These are phyloP conservation scores for Porites australiensis DNA, from an alignment of 64 coral and sea anemone species.

Conservation along the genomic window DNA sequence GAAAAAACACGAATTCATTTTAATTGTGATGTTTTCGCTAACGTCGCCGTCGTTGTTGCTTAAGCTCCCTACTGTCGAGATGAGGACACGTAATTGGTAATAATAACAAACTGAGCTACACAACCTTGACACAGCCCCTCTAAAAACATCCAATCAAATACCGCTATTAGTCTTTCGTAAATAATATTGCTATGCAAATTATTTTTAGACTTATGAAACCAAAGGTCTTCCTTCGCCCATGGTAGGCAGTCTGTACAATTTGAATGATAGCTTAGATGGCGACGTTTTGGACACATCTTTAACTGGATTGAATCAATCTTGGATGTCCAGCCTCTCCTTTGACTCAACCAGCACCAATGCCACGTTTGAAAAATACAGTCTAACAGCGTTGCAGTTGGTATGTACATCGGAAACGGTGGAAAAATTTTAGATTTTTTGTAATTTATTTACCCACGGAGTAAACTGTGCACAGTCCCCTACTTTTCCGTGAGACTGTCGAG, in stretches of 20 bases:
- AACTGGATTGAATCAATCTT: slow-evolving; percentile 46
- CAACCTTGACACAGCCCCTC: too few species aligned
- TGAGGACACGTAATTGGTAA: too few species aligned
- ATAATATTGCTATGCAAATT: neutral
- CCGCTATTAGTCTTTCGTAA: neutral
- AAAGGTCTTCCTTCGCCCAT: slow-evolving; percentile 69
- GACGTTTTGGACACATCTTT: neutral
- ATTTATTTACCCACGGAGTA: too few species aligned
- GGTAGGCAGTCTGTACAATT: slow-evolving; percentile 18
- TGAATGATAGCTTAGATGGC: slow-evolving; percentile 46
- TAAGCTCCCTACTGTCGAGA: too few species aligned
- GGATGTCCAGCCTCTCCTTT: slow-evolving; percentile 25
- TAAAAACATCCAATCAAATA: too few species aligned
- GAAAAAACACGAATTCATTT: too few species aligned
- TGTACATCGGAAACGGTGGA: neutral
- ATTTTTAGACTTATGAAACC: slow-evolving; percentile 29
- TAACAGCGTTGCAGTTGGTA: slow-evolving; percentile 60
- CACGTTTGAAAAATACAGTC: slow-evolving; percentile 70
- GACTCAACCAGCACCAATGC: slow-evolving; percentile 45
- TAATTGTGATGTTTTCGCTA: too few species aligned
- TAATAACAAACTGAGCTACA: too few species aligned
- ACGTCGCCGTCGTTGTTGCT: too few species aligned
- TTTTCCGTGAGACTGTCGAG: too few species aligned
- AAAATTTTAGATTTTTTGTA: too few species aligned
- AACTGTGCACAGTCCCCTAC: too few species aligned